Percentiles rank a stretch among this genome's conserved stretches.
Conservation (phyloP, 2,113 vertebrate species). For the Gobio gobio region DNA sequence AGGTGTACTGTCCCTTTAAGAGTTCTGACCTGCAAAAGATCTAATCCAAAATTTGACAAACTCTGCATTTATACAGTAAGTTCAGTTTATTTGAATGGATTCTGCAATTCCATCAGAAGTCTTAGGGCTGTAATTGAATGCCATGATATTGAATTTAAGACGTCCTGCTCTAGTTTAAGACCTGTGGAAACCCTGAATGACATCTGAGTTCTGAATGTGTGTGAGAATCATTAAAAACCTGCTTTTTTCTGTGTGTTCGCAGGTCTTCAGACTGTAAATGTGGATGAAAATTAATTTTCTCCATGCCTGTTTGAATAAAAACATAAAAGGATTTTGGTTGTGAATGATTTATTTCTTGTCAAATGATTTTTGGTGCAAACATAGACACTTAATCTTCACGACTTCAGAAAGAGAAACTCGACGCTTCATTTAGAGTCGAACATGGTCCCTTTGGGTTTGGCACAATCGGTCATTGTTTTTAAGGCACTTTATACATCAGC, state of each 20-base stretch:
- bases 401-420: background rate
- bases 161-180: no score
- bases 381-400: no score
- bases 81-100: no score
- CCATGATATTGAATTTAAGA: no score
- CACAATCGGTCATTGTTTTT: background rate
- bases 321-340: background rate
- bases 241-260: slow-evolving; percentile 51
- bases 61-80: no score
- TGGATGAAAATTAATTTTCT: slow-evolving; percentile 86
- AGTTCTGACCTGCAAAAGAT: no score
- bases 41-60: no score
- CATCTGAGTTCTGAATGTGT: background rate
- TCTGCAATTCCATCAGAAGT: no score
- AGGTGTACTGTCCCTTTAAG: no score
- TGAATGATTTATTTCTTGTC: background rate
- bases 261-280: slow-evolving; percentile 91
- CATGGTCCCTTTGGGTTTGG: background rate
- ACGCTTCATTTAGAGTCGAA: background rate
- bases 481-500: background rate
- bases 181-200: no score
- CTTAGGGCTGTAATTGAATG: no score
- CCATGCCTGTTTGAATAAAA: slow-evolving; percentile 42
- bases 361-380: background rate
- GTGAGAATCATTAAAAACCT: background rate